These are phyloP conservation scores for Halictus quadricinctus DNA, from an alignment of 2,888 invertebrate species.

Conservation along the genomic window DNA sequence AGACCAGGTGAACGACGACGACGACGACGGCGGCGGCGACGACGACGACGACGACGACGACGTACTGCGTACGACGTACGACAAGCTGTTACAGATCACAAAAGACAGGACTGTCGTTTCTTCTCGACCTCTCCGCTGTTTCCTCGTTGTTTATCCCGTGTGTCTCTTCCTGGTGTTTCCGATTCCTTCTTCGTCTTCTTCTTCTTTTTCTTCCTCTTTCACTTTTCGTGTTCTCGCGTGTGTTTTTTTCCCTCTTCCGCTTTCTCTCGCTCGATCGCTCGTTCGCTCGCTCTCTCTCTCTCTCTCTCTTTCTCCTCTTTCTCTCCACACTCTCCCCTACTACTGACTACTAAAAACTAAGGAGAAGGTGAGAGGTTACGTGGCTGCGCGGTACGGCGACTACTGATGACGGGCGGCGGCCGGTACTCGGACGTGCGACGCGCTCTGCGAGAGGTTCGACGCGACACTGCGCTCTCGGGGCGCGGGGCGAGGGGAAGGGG, in stretches of 20 bases:
- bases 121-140: conserved; percentile 60
- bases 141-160: conserved; percentile 25
- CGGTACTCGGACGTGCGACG: conserved; percentile 82
- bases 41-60: neutral
- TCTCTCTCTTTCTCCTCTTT: conserved; percentile 53
- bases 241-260: conserved; percentile 38
- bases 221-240: conserved; percentile 13
- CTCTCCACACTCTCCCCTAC: conserved; percentile 74
- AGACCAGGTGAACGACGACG: conserved; percentile 32
- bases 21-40: conserved; percentile 6
- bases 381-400: conserved; percentile 81
- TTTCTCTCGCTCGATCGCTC: conserved; percentile 33
- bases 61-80: conserved; percentile 2
- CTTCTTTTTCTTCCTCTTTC: conserved; percentile 18
- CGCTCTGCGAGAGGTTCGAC: conserved; percentile 82
- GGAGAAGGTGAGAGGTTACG: conserved; percentile 80
- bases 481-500: conserved; percentile 77
- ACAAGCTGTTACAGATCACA: conserved; percentile 29
- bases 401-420: conserved; percentile 82
- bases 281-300: conserved; percentile 28
- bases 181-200: conserved; percentile 13
- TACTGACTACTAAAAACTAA: conserved; percentile 82
- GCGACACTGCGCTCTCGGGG: conserved; percentile 81
- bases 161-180: neutral
- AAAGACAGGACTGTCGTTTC: conserved; percentile 43